Evolutionary conservation across 2,797 vertebrate genomes (phyloP), one percentile per base, ranked within the genome.

Genomic region (Sebastes oblongus): DNA sequence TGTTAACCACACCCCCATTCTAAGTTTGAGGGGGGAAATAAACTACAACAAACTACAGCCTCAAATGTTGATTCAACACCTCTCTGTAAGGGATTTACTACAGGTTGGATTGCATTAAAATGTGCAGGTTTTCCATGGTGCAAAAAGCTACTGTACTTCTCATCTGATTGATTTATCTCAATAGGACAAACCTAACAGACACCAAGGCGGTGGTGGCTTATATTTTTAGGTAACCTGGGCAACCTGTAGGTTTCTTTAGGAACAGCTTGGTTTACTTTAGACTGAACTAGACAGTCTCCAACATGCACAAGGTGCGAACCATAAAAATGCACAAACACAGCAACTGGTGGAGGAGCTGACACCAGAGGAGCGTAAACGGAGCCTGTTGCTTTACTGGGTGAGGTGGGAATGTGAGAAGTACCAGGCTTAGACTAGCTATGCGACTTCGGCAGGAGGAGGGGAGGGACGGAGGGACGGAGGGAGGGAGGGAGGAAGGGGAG

Each of bases 271-370:
- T 84, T 89, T 85, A 72, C 73, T 75, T 65, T 72, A 82, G 67
- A 61, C 52, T 64, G 69, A 77, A 72, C 65, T 82, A 66, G 56
- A 61, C 64, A 80, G 82, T 84, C 61, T 66, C 83, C 66, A 83
- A 72, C 66, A 46, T 42, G 81, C 81, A 89, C 81, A 87, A 78
- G 82, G 73, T 84, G 77, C 77, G 3, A 83, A 55, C 55, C 70
- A 88, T 92, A 93, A 95, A 93, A 95, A 95, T 93, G 93, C 83
- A 93, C 94, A 90, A 94, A 92, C 94, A 96, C 94, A 96, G 95
- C 95, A 94, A 93, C 92, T 94, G 89, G 88, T 82, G 71, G 80
- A 88, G 69, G 80, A 88, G 88, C 61, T 66, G 89, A 93, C 92
- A 90, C 87, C 78, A 86, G 90, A 81, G 84, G 79, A 89, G 91